Evolutionary conservation across 1,140 invertebrate genomes (phyloP), one percentile per base, ranked within the genome.

Genomic region (Drosophila virilis): DNA sequence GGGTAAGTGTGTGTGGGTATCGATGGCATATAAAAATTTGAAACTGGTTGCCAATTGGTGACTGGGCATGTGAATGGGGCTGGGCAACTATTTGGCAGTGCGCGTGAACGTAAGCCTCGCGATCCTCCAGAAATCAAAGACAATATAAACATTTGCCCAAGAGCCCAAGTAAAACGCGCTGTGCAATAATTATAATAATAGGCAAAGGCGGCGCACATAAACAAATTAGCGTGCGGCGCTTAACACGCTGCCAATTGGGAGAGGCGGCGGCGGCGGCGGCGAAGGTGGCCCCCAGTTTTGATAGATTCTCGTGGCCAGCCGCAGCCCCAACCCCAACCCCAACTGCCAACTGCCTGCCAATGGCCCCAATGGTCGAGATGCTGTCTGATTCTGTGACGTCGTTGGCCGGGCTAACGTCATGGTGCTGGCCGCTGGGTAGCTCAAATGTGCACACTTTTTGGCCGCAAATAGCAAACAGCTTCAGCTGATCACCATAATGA

Each of bases 221-320:
- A 89, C 84, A 89, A 78, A 83, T 62, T 65, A 54, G 74, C 54
- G 76, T 77, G 46, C 73, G 69, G 69, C 79, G 77, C 79, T 61
- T 70, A 88, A 88, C 83, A 83, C 77, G 73, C 83, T 88, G 83
- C 55, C 79, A 76, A 77, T 88, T 88, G 83, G 78, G 79, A 88
- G 77, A 82, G 83, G 81, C 83, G 45, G 59, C 54, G 37, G 15
- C 45, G 45, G 13, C 48, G 10, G 46, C 32, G 10, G 50, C 22
- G 17, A 17, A 1, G 1, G 5, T 62, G 61, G 58, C 50, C 70
- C 42, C 52, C 42, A 59, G 35, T 72, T 72, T 72, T 50, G 60
- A 43, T 61, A 59, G 77, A 62, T 74, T 58, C 65, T 77, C 51
- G 51, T 38, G 61, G 45, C 43, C 38, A 40, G 22, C 17, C 38